Evolutionary conservation across 2,888 invertebrate genomes (phyloP), one percentile per base, ranked within the genome.

Genomic region (Mythimna lalbum): DNA sequence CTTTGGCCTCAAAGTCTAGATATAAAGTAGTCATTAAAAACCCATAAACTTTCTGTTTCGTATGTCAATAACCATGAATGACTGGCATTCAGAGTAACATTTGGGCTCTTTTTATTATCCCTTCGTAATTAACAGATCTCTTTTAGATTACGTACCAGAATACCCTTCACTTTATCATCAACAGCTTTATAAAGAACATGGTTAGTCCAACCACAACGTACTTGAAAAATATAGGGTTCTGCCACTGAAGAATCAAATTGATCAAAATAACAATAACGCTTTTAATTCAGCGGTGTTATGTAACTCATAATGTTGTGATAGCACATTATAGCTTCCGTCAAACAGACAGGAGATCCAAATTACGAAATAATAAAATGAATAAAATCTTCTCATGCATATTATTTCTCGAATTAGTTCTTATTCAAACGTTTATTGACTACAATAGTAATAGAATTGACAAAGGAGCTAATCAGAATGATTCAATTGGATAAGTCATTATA

Each of bases 401-500:
- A 68, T 47, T 67, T 27, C 60, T 55, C 47, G 7, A 81, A 81
- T 73, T 69, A 77, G 49, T 78, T 79, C 43, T 68, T 50, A 79
- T 79, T 76, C 65, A 74, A 74, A 60, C 62, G 57, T 78, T 68
- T 72, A 78, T 78, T 73, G 56, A 53, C 63, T 70, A 68, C 63
- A 72, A 75, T 63, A 39, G 43, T 63, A 70, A 61, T 63, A 57
- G 23, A 70, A 81, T 68, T 74, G 62, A 66, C 64, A 59, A 67
- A 70, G 61, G 77, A 76, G 60, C 63, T 81, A 78, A 85, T 85
- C 72, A 76, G 69, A 63, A 76, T 70, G n/a, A 76, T 80, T 73
- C 73, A 83, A 79, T 83, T 76, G 69, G 60, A 49, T 62, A 75
- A 73, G 62, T 80, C 69, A 73, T 82, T 82, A 80, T 74, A 31